These are phyloP conservation scores for Laterallus jamaicensis DNA, from an alignment of 2,113 vertebrate species.

Conservation along the genomic window DNA sequence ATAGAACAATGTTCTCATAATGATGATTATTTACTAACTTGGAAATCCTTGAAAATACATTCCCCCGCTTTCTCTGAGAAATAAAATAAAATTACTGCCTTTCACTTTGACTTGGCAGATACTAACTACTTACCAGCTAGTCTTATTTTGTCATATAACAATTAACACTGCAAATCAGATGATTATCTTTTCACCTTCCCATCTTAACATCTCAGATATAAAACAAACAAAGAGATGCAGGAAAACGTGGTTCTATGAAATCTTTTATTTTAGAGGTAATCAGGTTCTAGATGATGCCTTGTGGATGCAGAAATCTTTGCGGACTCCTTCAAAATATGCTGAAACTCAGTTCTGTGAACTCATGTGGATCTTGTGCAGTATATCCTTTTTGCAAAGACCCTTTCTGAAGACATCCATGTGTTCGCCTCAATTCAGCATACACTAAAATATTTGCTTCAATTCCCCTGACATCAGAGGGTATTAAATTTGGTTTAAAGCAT, in stretches of 20 bases:
- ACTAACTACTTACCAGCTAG: background rate
- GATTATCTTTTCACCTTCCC: background rate
- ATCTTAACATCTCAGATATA: background rate
- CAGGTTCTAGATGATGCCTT: background rate
- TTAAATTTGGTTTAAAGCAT: background rate
- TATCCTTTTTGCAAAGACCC: background rate
- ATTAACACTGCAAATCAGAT: background rate
- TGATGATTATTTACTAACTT: background rate
- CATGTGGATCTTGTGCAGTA: background rate
- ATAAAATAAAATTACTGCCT: background rate
- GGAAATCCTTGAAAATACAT: background rate
- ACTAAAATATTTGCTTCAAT: background rate
- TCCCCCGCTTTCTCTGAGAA: background rate
- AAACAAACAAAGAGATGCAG: background rate
- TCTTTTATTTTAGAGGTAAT: background rate
- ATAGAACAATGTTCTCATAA: background rate
- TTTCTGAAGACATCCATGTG: background rate
- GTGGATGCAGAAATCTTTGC: background rate
- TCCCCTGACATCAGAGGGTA: background rate
- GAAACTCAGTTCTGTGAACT: background rate
- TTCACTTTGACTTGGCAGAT: background rate
- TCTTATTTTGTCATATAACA: background rate
- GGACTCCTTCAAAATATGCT: background rate
- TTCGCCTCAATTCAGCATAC: background rate
- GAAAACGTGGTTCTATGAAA: background rate